phyloP scores from a whole-genome alignment of 2,113 vertebrate species.

The Jacana jacana region DNA sequence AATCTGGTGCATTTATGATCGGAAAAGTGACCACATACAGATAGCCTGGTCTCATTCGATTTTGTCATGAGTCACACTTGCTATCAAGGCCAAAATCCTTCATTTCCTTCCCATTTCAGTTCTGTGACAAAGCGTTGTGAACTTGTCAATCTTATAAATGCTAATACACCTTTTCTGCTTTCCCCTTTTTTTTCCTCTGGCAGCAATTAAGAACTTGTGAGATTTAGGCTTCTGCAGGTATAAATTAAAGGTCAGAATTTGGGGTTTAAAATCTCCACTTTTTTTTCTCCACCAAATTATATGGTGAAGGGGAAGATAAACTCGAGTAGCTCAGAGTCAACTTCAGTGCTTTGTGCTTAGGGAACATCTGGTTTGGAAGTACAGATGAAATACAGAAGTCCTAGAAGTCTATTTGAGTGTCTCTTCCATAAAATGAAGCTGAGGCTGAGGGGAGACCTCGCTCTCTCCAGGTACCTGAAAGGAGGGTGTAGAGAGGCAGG shows the following conservation, averaged over 20 bases:
- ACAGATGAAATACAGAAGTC: background rate
- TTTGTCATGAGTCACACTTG: background rate
- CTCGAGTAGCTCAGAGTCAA: background rate
- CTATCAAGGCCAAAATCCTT: background rate
- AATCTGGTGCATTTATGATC: background rate
- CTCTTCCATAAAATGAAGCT: background rate
- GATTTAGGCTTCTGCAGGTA: background rate
- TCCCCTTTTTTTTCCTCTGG: background rate
- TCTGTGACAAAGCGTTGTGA: background rate
- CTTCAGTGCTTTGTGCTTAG: background rate
- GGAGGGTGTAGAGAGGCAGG: too few species aligned
- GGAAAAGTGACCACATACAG: background rate
- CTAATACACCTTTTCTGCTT: background rate
- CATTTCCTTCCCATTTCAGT: background rate
- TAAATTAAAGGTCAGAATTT: background rate
- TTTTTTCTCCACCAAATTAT: background rate
- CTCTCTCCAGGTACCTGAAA: too few species aligned
- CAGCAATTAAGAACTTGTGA: background rate
- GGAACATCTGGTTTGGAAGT: background rate
- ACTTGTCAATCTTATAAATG: background rate
- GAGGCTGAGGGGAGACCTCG: too few species aligned
- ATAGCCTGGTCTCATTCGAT: background rate
- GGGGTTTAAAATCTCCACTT: background rate
- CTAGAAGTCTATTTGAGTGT: background rate
- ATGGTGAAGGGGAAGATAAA: background rate